Evolutionary conservation across 2,113 vertebrate genomes (phyloP).

Genomic region (Paradoxurus hermaphroditus): DNA sequence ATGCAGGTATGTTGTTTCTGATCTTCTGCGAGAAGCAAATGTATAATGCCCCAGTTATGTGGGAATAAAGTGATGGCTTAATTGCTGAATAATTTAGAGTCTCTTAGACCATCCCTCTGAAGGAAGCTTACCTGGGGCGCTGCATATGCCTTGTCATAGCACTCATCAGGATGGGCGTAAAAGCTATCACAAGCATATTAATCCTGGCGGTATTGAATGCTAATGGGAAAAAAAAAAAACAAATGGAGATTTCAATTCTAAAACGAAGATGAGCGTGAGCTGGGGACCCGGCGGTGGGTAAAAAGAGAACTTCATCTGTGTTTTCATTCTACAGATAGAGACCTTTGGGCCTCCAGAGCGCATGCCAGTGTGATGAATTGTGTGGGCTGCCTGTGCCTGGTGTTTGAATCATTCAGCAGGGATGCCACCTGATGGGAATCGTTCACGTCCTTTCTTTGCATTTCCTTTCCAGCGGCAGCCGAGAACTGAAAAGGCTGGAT

Average conservation of each 20-base stretch:
- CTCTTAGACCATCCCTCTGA: slow-evolving; percentile 19
- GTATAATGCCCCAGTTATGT: neutral
- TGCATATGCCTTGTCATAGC: neutral
- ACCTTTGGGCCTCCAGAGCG: neutral
- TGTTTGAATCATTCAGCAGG: neutral
- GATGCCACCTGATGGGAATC: neutral
- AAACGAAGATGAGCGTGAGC: neutral
- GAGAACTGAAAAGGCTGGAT: neutral
- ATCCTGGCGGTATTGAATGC: neutral
- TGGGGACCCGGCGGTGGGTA: neutral
- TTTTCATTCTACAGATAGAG: slow-evolving; percentile 39
- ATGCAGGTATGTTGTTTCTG: neutral
- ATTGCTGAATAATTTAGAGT: slow-evolving; percentile 53
- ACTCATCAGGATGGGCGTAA: neutral
- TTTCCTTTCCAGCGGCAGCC: neutral
- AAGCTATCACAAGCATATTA: neutral
- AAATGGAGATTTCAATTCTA: neutral
- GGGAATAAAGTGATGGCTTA: slow-evolving; percentile 23
- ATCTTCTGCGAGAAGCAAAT: neutral
- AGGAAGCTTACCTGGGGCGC: neutral
- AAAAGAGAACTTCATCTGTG: neutral
- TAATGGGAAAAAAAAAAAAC: neutral
- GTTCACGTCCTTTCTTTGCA: neutral
- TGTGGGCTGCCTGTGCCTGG: neutral
- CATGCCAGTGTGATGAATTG: neutral